phyloP scores from a whole-genome alignment of 2,888 invertebrate genomes.

The Hemistola chrysoprasaria region DNA sequence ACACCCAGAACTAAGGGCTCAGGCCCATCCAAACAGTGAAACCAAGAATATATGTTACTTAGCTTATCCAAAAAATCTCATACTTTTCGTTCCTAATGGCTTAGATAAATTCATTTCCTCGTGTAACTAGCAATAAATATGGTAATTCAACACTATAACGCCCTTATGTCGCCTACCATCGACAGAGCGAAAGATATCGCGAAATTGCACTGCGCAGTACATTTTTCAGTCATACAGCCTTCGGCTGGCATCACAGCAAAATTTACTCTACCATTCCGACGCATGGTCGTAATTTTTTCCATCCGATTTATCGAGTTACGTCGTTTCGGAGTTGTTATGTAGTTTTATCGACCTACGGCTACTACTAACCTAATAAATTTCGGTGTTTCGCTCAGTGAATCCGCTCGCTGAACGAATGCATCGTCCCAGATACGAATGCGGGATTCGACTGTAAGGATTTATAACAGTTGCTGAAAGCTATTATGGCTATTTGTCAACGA shows the following conservation, averaged over 20 bases:
- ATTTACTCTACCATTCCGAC: conserved; percentile 60
- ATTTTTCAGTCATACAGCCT: conserved; percentile 76
- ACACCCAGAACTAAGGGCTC: background rate
- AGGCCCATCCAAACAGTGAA: conserved; percentile 36
- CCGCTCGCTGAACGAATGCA: conserved; percentile 78
- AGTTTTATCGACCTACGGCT: conserved; percentile 81
- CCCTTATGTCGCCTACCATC: conserved; percentile 79
- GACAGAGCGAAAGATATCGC: conserved; percentile 80
- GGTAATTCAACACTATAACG: conserved; percentile 79
- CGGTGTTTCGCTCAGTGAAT: conserved; percentile 80
- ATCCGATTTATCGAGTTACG: conserved; percentile 62
- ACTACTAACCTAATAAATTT: conserved; percentile 83
- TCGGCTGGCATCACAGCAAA: conserved; percentile 56
- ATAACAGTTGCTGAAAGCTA: conserved; percentile 42
- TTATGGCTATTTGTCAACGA: conserved; percentile 37
- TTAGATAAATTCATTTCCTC: conserved; percentile 77
- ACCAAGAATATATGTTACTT: conserved; percentile 54
- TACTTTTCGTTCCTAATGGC: conserved; percentile 59
- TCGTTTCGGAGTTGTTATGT: conserved; percentile 56
- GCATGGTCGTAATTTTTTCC: conserved; percentile 66
- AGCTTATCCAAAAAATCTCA: conserved; percentile 51
- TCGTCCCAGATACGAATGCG: conserved; percentile 75
- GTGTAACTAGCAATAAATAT: conserved; percentile 80
- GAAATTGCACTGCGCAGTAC: conserved; percentile 80
- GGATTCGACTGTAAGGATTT: conserved; percentile 65